Evolutionary conservation across 2,888 invertebrate genomes (phyloP), one percentile per base, ranked within the genome.

Genomic region (Clostera curtula): DNA sequence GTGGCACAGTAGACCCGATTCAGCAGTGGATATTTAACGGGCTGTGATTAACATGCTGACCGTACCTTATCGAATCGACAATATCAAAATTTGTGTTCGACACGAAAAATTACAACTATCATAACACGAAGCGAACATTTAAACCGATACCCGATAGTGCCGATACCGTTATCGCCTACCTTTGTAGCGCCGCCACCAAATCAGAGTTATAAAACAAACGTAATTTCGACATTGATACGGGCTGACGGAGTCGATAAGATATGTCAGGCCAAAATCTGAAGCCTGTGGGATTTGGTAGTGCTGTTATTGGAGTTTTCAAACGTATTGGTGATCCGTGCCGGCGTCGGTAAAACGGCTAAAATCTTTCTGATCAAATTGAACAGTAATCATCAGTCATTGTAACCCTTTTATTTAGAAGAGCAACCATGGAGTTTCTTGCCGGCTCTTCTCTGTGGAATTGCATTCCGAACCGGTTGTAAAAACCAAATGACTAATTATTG

Each of bases 191-290:
- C 77, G 80, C 64, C 67, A 56, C 55, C 67, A 83, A 83, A 83
- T 83, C 83, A 83, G 68, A 80, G 80, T 62, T 69, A 69, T 83
- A 83, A 83, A 83, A 83, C 80, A 82, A 72, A 71, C 68, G 73
- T 76, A 80, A 83, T 82, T 82, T 80, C 53, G 52, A 74, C 64
- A 56, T 48, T 59, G 76, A 79, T 79, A 80, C 38, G 52, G 51
- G 52, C 56, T 67, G 71, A 70, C 70, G 62, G 57, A 40, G 17
- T 34, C 7, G 79, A 79, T 83, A 66, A 79, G 77, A 76, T 80
- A 72, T 61, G 71, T 72, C 77, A 68, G 42, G 50, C 69, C 70
- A 46, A 79, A 82, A 82, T 82, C 82, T 82, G 80, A 68, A 71
- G 74, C 69, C 73, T n/a, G 66, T 70, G 73, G 79, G 82, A 79